A percentile compares a stretch with the other conserved stretches of the same genome.
Evolutionary conservation across 2,797 vertebrate species (phyloP).

Genomic region (Lagodon rhomboides): DNA sequence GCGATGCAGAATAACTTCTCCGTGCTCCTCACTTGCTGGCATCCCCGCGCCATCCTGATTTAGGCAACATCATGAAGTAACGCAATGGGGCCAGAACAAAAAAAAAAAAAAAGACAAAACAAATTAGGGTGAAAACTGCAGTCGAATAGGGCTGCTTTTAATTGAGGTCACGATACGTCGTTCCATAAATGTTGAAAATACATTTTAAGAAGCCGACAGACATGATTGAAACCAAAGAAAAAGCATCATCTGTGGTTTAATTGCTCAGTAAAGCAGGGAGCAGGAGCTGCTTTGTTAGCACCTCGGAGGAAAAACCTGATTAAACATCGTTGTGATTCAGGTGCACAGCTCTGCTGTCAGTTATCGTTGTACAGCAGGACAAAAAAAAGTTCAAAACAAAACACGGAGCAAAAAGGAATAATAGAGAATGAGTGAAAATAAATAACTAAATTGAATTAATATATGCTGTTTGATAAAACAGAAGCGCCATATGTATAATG

Average conservation of each 20-base stretch:
- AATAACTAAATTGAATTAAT: conserved; percentile 52
- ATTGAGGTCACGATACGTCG: not conserved
- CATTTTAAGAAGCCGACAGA: conserved; percentile 19
- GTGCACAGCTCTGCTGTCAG: conserved; percentile 40
- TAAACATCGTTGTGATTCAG: conserved; percentile 34
- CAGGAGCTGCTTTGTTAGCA: conserved; percentile 28
- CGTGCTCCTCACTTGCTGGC: too few species aligned
- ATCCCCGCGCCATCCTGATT: too few species aligned
- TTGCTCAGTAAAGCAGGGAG: conserved; percentile 33
- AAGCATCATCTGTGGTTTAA: conserved; percentile 14
- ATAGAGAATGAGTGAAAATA: conserved; percentile 46
- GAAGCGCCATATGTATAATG: conserved; percentile 49
- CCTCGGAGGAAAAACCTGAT: conserved; percentile 28
- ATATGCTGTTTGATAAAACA: conserved; percentile 64
- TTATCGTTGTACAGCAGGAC: conserved; percentile 1
- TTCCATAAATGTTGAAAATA: conserved; percentile 14
- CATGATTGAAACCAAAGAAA: conserved; percentile 21
- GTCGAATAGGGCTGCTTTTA: not conserved
- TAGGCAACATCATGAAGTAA: too few species aligned
- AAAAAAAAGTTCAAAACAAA: conserved; percentile 29
- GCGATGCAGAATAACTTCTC: too few species aligned
- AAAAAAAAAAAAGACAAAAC: not conserved
- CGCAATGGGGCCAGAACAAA: too few species aligned
- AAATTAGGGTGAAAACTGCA: not conserved
- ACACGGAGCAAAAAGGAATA: conserved; percentile 29